Evolutionary conservation across 2,797 vertebrate species (phyloP).

Genomic region (Tadarida brasiliensis): DNA sequence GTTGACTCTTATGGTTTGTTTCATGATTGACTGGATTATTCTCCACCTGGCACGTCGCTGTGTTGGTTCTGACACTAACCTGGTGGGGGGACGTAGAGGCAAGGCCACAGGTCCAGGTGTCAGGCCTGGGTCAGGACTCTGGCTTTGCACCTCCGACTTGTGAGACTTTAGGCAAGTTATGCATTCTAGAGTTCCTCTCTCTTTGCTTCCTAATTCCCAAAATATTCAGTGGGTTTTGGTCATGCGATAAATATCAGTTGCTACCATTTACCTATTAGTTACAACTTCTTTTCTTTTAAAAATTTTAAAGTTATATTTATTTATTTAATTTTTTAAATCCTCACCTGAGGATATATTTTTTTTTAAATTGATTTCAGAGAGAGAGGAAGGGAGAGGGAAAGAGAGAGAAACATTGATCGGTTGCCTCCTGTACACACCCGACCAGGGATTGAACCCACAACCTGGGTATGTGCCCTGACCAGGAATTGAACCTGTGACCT

Average conservation of each 20-base stretch:
- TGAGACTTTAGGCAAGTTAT: background rate
- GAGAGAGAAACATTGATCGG: too few relatives aligned
- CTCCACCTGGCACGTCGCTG: background rate
- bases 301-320: too few relatives aligned
- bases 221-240: background rate
- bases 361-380: too few relatives aligned
- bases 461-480: too few relatives aligned
- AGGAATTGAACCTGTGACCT: too few relatives aligned
- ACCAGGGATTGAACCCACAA: too few relatives aligned
- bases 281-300: too few relatives aligned
- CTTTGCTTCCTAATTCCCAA: background rate
- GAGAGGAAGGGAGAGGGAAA: too few relatives aligned
- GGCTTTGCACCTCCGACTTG: background rate
- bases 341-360: too few relatives aligned
- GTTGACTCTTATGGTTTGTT: constrained; percentile 1
- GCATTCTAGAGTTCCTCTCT: background rate
- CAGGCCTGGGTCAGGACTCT: background rate
- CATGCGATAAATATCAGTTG: background rate
- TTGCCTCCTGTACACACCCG: too few relatives aligned
- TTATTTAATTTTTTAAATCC: too few relatives aligned
- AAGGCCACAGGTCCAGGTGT: background rate
- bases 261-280: background rate
- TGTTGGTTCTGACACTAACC: background rate
- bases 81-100: background rate
- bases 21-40: background rate